phyloP scores from a whole-genome alignment of 2,797 vertebrate species.

The Pterois miles region DNA sequence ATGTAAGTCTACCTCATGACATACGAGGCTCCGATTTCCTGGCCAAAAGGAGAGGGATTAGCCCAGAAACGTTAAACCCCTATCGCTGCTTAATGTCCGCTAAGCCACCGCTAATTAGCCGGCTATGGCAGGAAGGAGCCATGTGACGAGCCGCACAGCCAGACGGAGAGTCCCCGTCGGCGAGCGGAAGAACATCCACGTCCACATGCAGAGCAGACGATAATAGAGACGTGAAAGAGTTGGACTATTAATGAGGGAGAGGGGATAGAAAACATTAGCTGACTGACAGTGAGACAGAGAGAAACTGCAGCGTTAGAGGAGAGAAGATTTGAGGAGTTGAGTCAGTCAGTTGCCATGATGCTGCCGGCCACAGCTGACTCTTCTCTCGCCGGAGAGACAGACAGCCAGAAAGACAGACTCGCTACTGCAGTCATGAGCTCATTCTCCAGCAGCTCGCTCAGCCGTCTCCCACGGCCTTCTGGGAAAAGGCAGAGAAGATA shows the following conservation, averaged over 20 bases:
- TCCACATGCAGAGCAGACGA: conserved; percentile 7
- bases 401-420: background rate
- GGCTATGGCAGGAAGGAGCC: conserved; percentile 60
- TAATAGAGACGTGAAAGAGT: conserved; percentile 6
- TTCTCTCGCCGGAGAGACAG: conserved; percentile 14
- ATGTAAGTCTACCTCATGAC: conserved; percentile 78
- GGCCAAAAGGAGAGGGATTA: conserved; percentile 81
- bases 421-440: conserved; percentile 53
- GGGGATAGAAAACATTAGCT: background rate
- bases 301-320: background rate
- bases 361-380: conserved; percentile 29
- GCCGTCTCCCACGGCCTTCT: conserved; percentile 42
- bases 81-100: conserved; percentile 78
- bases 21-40: conserved; percentile 68
- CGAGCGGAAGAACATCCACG: conserved; percentile 7
- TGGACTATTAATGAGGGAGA: conserved; percentile 2
- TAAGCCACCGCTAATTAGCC: conserved; percentile 84
- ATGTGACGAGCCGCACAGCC: conserved; percentile 61
- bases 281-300: conserved; percentile 6
- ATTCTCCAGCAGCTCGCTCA: conserved; percentile 23
- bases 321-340: conserved; percentile 26
- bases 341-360: conserved; percentile 45
- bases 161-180: conserved; percentile 38
- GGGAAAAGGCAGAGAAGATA: conserved; percentile 26
- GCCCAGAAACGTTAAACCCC: conserved; percentile 78